A percentile compares a stretch with the other conserved stretches of the same genome.
Conservation (phyloP, 2,888 invertebrate species). For the Electrophaes corylata region DNA sequence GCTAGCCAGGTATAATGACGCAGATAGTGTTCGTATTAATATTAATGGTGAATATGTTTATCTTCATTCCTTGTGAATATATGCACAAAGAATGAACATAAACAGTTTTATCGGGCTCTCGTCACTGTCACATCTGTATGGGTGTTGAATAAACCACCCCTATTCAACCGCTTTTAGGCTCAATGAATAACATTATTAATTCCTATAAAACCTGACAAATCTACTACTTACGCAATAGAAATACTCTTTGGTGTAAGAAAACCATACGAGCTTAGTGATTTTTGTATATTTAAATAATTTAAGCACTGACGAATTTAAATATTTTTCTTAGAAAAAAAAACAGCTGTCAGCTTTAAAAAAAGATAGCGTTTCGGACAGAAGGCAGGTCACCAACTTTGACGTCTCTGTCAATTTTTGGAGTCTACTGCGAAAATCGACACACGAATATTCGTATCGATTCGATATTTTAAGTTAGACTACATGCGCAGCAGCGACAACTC, state of each 20-base stretch:
- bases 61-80: too few species aligned
- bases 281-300: too few species aligned
- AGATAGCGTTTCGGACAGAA: too few species aligned
- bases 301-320: too few species aligned
- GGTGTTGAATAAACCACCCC: conserved; percentile 43
- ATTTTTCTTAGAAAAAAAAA: too few species aligned
- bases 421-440: not conserved
- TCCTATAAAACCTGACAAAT: not conserved
- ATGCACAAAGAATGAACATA: too few species aligned
- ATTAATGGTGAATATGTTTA: conserved; percentile 81
- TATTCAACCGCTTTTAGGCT: conserved; percentile 19
- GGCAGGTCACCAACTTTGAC: too few species aligned
- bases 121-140: conserved; percentile 42
- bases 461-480: not conserved
- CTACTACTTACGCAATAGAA: not conserved
- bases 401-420: too few species aligned
- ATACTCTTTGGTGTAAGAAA: too few species aligned
- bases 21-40: conserved; percentile 66
- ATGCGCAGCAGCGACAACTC: not conserved
- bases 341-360: too few species aligned
- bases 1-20: conserved; percentile 56
- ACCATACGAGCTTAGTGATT: too few species aligned
- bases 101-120: conserved; percentile 45
- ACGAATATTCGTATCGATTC: not conserved
- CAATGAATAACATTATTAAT: not conserved